Evolutionary conservation across 2,113 vertebrate genomes (phyloP).

Genomic region (Microcebus murinus): DNA sequence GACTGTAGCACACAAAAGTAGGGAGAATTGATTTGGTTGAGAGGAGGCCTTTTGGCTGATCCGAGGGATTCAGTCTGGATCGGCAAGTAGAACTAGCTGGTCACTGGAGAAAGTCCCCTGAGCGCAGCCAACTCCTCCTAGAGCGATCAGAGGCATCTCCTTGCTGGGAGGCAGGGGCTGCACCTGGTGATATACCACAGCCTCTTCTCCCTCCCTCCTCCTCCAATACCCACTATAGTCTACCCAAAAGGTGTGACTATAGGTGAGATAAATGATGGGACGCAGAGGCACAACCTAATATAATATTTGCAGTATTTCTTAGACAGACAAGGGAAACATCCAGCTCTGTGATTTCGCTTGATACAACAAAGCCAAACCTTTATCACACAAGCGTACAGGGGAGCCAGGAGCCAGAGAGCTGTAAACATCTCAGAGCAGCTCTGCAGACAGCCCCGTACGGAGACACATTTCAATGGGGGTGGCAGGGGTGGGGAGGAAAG

Average conservation of each 20-base stretch:
- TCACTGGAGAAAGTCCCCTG: background rate
- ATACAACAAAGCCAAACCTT: constrained; percentile 70
- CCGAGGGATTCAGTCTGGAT: background rate
- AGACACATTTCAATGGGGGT: constrained; percentile 42
- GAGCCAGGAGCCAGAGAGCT: constrained; percentile 43
- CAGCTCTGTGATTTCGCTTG: constrained; percentile 49
- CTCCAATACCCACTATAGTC: background rate
- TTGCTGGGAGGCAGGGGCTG: background rate
- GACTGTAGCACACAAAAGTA: background rate
- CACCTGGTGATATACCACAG: background rate
- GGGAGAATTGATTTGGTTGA: background rate
- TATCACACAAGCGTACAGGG: background rate
- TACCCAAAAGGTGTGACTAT: background rate
- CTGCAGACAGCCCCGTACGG: background rate
- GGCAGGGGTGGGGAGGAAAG: background rate
- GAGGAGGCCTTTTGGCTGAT: background rate
- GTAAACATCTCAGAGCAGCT: constrained; percentile 43
- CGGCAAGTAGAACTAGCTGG: background rate
- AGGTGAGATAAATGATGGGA: constrained; percentile 27
- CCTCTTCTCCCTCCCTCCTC: background rate
- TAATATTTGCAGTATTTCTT: constrained; percentile 58
- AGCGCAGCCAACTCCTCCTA: background rate
- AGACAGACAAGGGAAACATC: constrained; percentile 47
- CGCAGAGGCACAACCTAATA: background rate
- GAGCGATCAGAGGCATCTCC: background rate